These are phyloP conservation scores for Nannoperca australis DNA, from an alignment of 2,797 vertebrate genomes.

Conservation along the genomic window DNA sequence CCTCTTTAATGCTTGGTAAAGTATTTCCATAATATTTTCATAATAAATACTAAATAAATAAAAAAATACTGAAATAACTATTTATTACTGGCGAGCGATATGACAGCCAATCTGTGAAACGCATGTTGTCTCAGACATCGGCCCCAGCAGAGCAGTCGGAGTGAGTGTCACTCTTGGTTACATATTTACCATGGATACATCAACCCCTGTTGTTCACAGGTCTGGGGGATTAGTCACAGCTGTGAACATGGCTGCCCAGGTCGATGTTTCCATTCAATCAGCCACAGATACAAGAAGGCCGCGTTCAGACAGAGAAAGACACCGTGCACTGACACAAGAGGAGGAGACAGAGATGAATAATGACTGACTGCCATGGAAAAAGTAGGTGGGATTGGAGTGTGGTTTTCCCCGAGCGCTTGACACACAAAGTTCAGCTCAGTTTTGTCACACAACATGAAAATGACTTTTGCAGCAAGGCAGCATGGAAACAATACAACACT, in stretches of 20 bases:
- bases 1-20: conserved; percentile 47
- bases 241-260: conserved; percentile 22
- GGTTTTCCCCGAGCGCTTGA: conserved; percentile 23
- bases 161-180: conserved; percentile 49
- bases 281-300: conserved; percentile 18
- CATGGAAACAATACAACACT: conserved; percentile 37
- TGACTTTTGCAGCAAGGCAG: neutral
- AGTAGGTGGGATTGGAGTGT: conserved; percentile 3
- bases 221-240: conserved; percentile 62
- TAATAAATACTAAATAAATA: too few relatives aligned
- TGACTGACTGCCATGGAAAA: conserved; percentile 12
- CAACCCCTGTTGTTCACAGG: conserved; percentile 45
- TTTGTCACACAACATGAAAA: conserved; percentile 26
- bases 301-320: neutral
- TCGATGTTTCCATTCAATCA: conserved; percentile 35
- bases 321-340: neutral
- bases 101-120: conserved; percentile 39
- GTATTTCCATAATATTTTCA: conserved; percentile 39
- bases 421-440: conserved; percentile 33
- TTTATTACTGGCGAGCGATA: conserved; percentile 31
- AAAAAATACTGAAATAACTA: conserved; percentile 52
- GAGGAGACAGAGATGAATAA: conserved; percentile 13
- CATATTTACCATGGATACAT: conserved; percentile 50
- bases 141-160: conserved; percentile 31
- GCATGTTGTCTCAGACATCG: conserved; percentile 38